Conservation (phyloP, 2,888 invertebrate species). For the Petrolisthes manimaculis region DNA sequence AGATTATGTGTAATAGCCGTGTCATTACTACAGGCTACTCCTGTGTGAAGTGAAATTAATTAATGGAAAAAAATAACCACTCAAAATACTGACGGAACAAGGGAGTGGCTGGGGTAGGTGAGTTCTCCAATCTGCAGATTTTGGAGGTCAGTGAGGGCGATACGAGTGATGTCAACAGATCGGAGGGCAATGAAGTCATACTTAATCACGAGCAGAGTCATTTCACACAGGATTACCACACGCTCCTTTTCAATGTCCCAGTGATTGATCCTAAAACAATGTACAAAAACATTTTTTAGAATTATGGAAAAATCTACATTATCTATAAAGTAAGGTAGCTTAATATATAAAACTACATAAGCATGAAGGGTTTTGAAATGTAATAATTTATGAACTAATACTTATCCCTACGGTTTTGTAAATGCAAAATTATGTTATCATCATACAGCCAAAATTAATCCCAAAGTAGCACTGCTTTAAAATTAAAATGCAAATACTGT, state of each 20-base stretch:
- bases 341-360: no score
- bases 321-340: no score
- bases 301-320: no score
- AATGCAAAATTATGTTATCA: no score
- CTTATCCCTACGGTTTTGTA: no score
- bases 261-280: conserved; percentile 80
- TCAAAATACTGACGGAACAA: conserved; percentile 82
- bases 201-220: conserved; percentile 80
- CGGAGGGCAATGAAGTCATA: conserved; percentile 88
- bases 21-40: not conserved
- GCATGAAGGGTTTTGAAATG: no score
- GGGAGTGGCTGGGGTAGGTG: conserved; percentile 83
- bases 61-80: not conserved
- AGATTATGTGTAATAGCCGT: not conserved
- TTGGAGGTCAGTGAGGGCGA: conserved; percentile 79
- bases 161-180: conserved; percentile 79
- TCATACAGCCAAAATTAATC: no score
- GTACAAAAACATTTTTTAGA: conserved; percentile 7
- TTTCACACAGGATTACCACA: conserved; percentile 81
- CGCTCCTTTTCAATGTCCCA: conserved; percentile 91
- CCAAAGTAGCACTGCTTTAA: no score
- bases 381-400: no score
- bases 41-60: not conserved
- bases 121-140: conserved; percentile 82
- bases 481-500: no score